Base-by-base conservation (phyloP, 2,888 invertebrate species). In the Himalopsyche tibetana region DNA sequence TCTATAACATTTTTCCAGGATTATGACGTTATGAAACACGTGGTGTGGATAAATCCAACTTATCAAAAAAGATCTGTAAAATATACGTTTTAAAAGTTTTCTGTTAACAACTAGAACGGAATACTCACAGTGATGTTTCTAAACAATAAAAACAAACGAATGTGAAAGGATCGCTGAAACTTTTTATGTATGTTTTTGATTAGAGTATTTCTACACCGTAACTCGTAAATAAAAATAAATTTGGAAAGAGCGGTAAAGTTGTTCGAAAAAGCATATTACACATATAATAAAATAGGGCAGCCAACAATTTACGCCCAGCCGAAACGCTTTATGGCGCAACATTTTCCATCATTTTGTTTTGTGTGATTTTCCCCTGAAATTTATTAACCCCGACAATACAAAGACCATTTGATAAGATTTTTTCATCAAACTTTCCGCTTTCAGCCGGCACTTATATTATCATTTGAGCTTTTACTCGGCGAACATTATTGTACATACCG, bases 291-390 rank as follows among this genome's bases (percentile, higher is more conserved):
- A 63, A 63, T 63, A 28, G 63, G 63, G 28, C 19, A 28, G 28
- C 19, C 19, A 19, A 63, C 63, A 63, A 63, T 19, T 11, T 63
- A 63, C 63, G 28, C 19, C 63, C 63, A 63, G n/a, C 19, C 63
- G 19, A 8, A 63, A 63, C 63, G n/a, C 19, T 63, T 63, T 63
- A 63, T 63, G 63, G 63, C 63, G 63, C 19, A 63, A 63, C 63
- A 63, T 63, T 63, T 63, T 63, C 63, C 63, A 63, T 63, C 63
- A 63, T 63, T 63, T 63, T 63, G 63, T 63, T 63, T 63, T 63
- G 63, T 63, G 63, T 63, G 63, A 63, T 63, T 63, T 63, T 63
- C 63, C 19, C 51, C 63, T n/a, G 63, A 63, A 63, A 63, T 63
- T 63, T 63, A 63, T 63, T 63, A 63, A 28, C 63, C 63, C 19